Conservation (phyloP, 2,797 vertebrate genomes). For the Ceyx erithaca region DNA sequence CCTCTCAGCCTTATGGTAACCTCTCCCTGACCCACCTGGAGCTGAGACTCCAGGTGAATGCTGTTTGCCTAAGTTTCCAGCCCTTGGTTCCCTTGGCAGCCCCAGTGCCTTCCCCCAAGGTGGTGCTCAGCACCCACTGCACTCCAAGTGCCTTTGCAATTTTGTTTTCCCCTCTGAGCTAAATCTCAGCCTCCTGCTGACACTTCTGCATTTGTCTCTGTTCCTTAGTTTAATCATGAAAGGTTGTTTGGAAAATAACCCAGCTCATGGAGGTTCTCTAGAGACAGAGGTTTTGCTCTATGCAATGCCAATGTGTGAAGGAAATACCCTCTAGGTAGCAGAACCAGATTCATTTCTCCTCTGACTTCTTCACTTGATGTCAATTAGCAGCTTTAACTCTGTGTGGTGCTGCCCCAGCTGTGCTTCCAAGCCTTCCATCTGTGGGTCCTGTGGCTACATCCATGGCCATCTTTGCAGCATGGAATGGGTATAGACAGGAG, state of each 20-base stretch:
- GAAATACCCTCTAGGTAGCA: not conserved
- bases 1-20: not conserved
- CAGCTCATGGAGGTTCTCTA: not conserved
- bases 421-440: not conserved
- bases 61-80: not conserved
- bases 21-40: not conserved
- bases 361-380: not conserved
- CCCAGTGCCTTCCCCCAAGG: accelerated
- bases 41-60: not conserved
- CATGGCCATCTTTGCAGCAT: accelerated
- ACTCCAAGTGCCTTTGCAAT: not conserved
- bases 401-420: not conserved
- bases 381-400: not conserved
- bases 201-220: not conserved
- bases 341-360: not conserved
- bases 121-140: accelerated
- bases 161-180: not conserved
- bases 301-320: not conserved
- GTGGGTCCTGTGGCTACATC: accelerated
- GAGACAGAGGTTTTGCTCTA: not conserved
- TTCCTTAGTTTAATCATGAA: not conserved
- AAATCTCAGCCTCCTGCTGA: not conserved
- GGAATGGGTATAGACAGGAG: not conserved
- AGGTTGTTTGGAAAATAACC: not conserved
- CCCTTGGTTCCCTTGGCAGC: not conserved